These are phyloP conservation scores for Apamea anceps DNA, from an alignment of 2,888 invertebrate species.

Conservation along the genomic window DNA sequence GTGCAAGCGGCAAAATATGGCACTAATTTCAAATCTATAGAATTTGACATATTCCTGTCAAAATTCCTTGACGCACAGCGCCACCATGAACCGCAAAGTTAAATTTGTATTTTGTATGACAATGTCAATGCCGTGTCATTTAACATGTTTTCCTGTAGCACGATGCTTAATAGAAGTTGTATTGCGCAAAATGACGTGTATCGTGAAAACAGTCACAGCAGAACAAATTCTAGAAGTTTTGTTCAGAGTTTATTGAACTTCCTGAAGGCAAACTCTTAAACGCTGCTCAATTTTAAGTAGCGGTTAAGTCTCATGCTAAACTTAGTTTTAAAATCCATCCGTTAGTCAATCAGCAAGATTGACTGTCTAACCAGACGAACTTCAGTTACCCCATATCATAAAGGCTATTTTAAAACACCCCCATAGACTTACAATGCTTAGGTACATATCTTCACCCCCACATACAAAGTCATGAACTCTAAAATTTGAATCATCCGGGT, in stretches of 20 bases:
- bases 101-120: not conserved
- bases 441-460: slow-evolving; percentile 8
- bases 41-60: not conserved
- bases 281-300: not conserved
- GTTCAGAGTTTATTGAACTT: slow-evolving; percentile 28
- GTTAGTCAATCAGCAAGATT: not conserved
- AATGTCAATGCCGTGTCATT: not conserved
- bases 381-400: not conserved
- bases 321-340: not conserved
- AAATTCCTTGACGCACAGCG: not conserved
- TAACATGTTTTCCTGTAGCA: slow-evolving; percentile 17
- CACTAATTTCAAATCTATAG: not conserved
- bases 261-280: not conserved
- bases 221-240: slow-evolving; percentile 22
- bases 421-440: not conserved
- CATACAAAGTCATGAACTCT: slow-evolving; percentile 37
- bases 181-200: slow-evolving; percentile 12
- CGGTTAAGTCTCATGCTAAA: not conserved
- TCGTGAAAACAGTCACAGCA: slow-evolving; percentile 13
- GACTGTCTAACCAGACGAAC: not conserved
- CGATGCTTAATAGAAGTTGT: slow-evolving; percentile 13
- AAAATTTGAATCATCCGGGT: slow-evolving; percentile 52
- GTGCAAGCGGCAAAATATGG: not conserved
- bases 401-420: slow-evolving; percentile 11
- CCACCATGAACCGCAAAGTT: not conserved